Conservation (phyloP, 2,797 vertebrate species). For the Scarus forsteni region DNA sequence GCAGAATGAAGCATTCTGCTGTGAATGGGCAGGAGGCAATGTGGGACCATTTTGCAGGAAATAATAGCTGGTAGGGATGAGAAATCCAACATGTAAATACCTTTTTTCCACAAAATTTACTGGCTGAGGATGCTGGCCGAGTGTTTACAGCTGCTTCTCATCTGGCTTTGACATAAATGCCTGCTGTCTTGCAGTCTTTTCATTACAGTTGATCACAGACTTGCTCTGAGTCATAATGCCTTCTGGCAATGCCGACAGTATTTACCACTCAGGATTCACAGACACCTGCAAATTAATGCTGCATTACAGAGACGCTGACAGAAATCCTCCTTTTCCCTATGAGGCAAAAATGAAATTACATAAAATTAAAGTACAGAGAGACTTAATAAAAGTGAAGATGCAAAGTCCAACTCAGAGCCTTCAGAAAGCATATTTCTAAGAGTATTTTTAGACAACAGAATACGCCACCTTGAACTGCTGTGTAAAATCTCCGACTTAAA, state of each 20-base stretch:
- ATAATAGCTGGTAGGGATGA: slow-evolving; percentile 28
- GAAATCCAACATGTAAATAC: slow-evolving; percentile 58
- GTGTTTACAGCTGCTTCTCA: slow-evolving; percentile 46
- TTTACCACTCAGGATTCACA: slow-evolving; percentile 36
- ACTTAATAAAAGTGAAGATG: neutral
- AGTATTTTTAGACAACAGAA: neutral
- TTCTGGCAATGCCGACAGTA: slow-evolving; percentile 19
- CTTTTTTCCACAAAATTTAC: slow-evolving; percentile 36
- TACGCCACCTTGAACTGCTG: neutral
- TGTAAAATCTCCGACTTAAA: neutral
- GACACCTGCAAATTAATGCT: slow-evolving; percentile 46
- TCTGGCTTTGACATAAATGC: slow-evolving; percentile 47
- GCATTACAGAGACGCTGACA: slow-evolving; percentile 14
- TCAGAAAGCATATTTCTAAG: neutral
- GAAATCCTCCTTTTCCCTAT: neutral
- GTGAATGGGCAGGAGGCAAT: slow-evolving; percentile 59
- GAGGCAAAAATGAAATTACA: neutral
- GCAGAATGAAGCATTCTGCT: slow-evolving; percentile 71
- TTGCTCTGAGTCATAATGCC: slow-evolving; percentile 31
- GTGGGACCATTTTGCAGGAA: slow-evolving; percentile 33
- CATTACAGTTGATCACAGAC: slow-evolving; percentile 51
- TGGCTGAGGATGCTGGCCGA: slow-evolving; percentile 3
- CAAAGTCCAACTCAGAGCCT: slow-evolving; percentile 4
- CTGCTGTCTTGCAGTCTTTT: slow-evolving; percentile 41
- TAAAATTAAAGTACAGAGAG: slow-evolving; percentile 2